Base-by-base conservation (phyloP, 1,140 invertebrate genomes). In the Pseudomyrmex concolor region DNA sequence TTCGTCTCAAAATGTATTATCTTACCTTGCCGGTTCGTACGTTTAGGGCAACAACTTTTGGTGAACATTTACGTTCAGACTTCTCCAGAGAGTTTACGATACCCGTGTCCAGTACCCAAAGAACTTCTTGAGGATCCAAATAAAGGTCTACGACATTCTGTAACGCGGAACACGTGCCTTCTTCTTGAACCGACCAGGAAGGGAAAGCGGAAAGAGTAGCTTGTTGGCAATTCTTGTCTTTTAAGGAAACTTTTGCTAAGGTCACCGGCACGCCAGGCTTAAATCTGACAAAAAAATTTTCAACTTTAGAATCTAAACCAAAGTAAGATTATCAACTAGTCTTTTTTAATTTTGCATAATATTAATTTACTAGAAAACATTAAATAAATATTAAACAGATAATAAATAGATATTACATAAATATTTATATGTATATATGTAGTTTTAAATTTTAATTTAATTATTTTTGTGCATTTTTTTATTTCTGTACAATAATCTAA, bases 21-120 rank as follows among this genome's bases (percentile, higher is more conserved):
- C 57, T 82, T 70, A 92, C 94, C 91, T 95, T 95, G 55, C 94
- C 94, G 0, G 94, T 95, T 78, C 94, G 94, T 7, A 95, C 85
- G 45, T 94, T 94, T 83, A 96, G 92, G 3, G 94, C 95, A 4
- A 96, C 91, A 43, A 96, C 94, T 83, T 96, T 96, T 2, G 95
- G 95, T 0, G 94, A 89, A 82, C 95, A 95, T 63, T 93, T 94
- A 15, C 95, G 91, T 1, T 95, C 85, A 3, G 95, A 95, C 64
- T 92, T 74, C 66, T 95, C 94, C 59, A 96, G 84, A 0, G 94
- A 95, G 64, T 96, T 94, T 0, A 96, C 94, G 7, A 96, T 93
- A 51, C 96, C 96, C 0, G 94, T 94, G 83, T 96, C 96, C 48
- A 96, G 89, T 1, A 95, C 95, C 96, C 96, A 96, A 0, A 96